Evolutionary conservation across 2,113 vertebrate genomes (phyloP).

Genomic region (Sphaerodactylus townsendi): DNA sequence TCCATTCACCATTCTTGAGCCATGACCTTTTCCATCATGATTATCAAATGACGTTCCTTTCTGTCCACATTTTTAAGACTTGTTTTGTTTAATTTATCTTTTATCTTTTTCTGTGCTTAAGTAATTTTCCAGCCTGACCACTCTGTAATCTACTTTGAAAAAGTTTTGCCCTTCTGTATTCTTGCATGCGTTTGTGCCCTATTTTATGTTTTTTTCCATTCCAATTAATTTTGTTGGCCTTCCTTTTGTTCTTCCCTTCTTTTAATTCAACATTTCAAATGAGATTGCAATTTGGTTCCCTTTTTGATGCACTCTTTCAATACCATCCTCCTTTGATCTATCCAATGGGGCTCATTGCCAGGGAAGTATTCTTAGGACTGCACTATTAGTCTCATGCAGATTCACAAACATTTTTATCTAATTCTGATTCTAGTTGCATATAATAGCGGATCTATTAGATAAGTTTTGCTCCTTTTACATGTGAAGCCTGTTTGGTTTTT

Average conservation of each 20-base stretch:
- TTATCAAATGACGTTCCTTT: neutral
- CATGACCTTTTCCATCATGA: neutral
- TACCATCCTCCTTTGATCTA: too few relatives aligned
- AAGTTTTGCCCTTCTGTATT: neutral
- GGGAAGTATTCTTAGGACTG: too few relatives aligned
- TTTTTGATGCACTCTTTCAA: neutral
- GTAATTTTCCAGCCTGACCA: neutral
- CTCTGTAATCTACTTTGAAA: neutral
- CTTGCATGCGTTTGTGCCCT: neutral
- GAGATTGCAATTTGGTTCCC: neutral
- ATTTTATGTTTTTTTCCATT: neutral
- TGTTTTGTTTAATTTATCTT: slow-evolving; percentile 3
- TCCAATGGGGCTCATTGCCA: too few relatives aligned
- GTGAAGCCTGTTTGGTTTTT: neutral
- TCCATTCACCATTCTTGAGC: slow-evolving; percentile 1
- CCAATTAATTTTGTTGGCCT: too few relatives aligned
- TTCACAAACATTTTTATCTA: neutral
- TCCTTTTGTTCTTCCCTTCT: neutral
- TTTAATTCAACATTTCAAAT: neutral
- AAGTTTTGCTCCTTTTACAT: neutral
- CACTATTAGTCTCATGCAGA: neutral
- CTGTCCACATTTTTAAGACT: neutral
- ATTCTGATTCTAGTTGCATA: too few relatives aligned
- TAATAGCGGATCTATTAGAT: too few relatives aligned
- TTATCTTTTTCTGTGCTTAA: neutral